These are phyloP conservation scores for Gymnoscopelus microlampas DNA, from an alignment of 2,797 vertebrate species.

Conservation along the genomic window DNA sequence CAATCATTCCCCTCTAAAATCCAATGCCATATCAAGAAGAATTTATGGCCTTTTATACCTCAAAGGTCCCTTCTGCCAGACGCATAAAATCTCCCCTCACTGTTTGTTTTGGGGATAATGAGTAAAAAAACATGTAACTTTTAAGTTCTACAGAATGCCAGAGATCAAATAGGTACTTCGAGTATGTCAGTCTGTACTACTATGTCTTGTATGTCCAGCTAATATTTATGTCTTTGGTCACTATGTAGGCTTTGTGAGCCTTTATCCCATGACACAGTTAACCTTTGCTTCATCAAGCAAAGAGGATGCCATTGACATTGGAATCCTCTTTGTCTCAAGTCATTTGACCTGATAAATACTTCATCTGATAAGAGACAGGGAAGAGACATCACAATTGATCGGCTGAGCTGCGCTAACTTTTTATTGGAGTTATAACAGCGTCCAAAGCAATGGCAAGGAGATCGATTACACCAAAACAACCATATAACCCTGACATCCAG, in stretches of 20 bases:
- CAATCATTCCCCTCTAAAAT: slow-evolving; percentile 43
- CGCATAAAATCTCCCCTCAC: slow-evolving; percentile 6
- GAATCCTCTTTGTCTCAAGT: slow-evolving; percentile 44
- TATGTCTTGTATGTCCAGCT: not conserved
- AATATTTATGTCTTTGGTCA: slow-evolving; percentile 10
- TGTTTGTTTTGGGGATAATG: slow-evolving; percentile 14
- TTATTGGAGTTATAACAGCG: slow-evolving; percentile 52
- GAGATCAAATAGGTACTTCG: slow-evolving; percentile 12
- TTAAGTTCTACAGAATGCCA: not conserved
- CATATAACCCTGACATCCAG: not conserved
- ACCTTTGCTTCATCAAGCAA: slow-evolving; percentile 58
- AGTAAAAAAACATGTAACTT: slow-evolving; percentile 14
- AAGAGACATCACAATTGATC: slow-evolving; percentile 38
- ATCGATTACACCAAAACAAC: slow-evolving; percentile 27
- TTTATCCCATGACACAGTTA: slow-evolving; percentile 60
- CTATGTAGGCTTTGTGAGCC: slow-evolving; percentile 8
- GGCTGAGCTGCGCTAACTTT: too few relatives aligned
- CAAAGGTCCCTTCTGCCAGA: slow-evolving; percentile 14
- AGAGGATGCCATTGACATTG: slow-evolving; percentile 21
- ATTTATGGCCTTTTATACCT: slow-evolving; percentile 69
- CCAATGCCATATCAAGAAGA: slow-evolving; percentile 54
- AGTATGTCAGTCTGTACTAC: too few relatives aligned
- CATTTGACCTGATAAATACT: slow-evolving; percentile 41
- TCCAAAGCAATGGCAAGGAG: slow-evolving; percentile 2
- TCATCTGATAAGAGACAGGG: slow-evolving; percentile 26